Evolutionary conservation across 2,797 vertebrate species (phyloP).

Genomic region (Meda fulgida): DNA sequence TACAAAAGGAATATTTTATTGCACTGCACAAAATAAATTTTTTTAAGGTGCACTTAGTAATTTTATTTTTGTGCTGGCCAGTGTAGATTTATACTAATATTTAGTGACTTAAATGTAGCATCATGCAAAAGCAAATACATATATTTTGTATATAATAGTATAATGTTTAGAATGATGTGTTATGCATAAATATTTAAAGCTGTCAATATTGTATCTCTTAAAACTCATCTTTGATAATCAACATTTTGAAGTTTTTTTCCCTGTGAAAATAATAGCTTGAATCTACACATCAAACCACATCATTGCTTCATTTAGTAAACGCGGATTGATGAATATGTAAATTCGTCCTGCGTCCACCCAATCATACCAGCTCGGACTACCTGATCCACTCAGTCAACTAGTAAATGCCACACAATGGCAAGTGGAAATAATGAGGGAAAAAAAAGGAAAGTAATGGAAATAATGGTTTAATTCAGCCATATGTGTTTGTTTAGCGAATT

Average conservation of each 20-base stretch:
- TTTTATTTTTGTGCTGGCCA: background rate
- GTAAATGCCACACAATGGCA: background rate
- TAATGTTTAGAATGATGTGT: background rate
- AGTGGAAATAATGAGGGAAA: background rate
- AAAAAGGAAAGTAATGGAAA: no score
- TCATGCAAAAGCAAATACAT: background rate
- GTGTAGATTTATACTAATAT: background rate
- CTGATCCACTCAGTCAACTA: background rate
- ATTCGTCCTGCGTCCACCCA: background rate
- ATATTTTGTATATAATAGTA: background rate
- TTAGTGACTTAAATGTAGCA: background rate
- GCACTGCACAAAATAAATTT: background rate
- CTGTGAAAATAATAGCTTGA: background rate
- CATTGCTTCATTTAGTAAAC: background rate
- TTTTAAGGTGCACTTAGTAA: background rate
- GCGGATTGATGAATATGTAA: background rate
- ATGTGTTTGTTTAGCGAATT: no score
- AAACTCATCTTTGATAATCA: background rate
- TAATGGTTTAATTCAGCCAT: no score
- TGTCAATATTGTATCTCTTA: background rate
- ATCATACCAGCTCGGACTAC: background rate
- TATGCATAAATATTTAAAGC: background rate
- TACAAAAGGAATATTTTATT: background rate
- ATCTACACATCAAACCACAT: background rate
- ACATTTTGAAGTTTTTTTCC: background rate